These are phyloP conservation scores for Chauna torquata DNA, from an alignment of 2,113 vertebrate species.

Conservation along the genomic window DNA sequence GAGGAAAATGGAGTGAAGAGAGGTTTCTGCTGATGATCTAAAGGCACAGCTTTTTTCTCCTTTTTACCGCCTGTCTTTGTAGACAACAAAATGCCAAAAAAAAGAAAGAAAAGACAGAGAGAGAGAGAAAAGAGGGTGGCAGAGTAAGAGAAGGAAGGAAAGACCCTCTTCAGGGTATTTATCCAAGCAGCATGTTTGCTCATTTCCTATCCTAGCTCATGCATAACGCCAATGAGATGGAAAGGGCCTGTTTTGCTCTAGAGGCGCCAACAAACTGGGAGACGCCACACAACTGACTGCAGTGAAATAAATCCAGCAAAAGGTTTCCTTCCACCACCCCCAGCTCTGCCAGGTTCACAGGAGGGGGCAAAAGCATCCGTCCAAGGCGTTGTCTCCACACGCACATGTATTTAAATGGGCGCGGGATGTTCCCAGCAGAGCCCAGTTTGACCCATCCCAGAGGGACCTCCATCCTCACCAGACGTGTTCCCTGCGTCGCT, in stretches of 20 bases:
- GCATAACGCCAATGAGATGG: background rate
- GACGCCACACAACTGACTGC: background rate
- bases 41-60: slow-evolving; percentile 1
- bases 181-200: background rate
- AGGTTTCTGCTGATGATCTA: background rate
- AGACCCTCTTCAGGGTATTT: background rate
- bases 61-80: background rate
- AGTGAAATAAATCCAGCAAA: background rate
- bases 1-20: background rate
- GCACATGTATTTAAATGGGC: fast-evolving
- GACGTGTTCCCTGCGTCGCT: no score
- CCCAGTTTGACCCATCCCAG: no score
- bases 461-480: no score
- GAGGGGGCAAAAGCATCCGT: background rate
- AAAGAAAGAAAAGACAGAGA: background rate
- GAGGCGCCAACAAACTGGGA: background rate
- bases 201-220: background rate
- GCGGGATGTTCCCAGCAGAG: background rate
- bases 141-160: background rate
- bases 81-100: background rate
- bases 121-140: background rate
- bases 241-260: background rate
- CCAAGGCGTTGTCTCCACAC: fast-evolving
- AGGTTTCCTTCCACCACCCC: background rate
- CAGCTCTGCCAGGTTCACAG: background rate